Conservation (phyloP, 2,888 invertebrate species). For the Drosophila testacea region DNA sequence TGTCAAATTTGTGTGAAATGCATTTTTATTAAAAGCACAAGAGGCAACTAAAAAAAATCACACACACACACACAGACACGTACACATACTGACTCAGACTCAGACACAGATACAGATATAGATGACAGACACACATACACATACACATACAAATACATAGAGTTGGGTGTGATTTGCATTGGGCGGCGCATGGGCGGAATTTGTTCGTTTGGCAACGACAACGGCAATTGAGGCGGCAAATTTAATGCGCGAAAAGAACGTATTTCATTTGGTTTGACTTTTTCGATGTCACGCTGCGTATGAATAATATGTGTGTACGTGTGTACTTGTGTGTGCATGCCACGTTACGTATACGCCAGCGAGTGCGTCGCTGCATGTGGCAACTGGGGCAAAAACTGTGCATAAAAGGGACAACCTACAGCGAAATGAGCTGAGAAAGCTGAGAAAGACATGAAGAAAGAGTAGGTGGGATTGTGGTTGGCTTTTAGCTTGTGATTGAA, state of each 20-base stretch:
- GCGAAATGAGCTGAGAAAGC: background rate
- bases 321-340: background rate
- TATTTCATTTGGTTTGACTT: slow-evolving; percentile 62
- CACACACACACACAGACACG: slow-evolving; percentile 20
- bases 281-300: slow-evolving; percentile 74
- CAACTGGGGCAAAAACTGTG: slow-evolving; percentile 30
- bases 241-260: slow-evolving; percentile 70
- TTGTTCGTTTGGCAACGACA: slow-evolving; percentile 48
- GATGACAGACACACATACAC: slow-evolving; percentile 1
- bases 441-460: too few species aligned
- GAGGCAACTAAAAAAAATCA: slow-evolving; percentile 50
- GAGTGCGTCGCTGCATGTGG: slow-evolving; percentile 60
- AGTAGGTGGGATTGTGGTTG: slow-evolving; percentile 2
- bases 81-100: background rate
- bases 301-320: slow-evolving; percentile 62
- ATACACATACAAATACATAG: background rate
- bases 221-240: slow-evolving; percentile 69
- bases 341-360: slow-evolving; percentile 66
- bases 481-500: slow-evolving; percentile 43
- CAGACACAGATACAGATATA: slow-evolving; percentile 2
- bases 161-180: slow-evolving; percentile 53
- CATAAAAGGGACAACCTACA: slow-evolving; percentile 9
- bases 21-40: slow-evolving; percentile 60
- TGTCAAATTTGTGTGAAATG: slow-evolving; percentile 68
- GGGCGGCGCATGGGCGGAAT: slow-evolving; percentile 35